Evolutionary conservation across 2,888 invertebrate species (phyloP).

Genomic region (Polydrusus pterygomalis): DNA sequence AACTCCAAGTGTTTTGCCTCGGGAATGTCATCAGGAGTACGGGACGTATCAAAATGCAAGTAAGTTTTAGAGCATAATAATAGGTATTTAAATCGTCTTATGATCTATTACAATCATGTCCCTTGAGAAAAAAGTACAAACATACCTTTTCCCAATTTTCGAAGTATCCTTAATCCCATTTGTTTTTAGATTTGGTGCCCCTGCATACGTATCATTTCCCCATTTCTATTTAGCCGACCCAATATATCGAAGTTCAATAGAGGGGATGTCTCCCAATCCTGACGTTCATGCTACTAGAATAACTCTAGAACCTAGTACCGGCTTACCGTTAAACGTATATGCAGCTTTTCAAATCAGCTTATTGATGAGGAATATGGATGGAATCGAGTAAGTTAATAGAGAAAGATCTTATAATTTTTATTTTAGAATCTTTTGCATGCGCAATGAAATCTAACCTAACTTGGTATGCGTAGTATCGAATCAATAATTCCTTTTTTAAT

Average conservation of each 20-base stretch:
- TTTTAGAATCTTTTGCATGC: too few relatives aligned
- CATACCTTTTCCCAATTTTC: background rate
- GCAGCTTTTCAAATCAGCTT: slow-evolving; percentile 88
- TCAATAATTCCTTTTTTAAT: too few relatives aligned
- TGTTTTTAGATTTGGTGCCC: slow-evolving; percentile 80
- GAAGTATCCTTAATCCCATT: too few relatives aligned
- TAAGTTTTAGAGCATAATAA: slow-evolving; percentile 57
- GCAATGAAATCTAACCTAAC: too few relatives aligned
- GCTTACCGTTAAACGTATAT: slow-evolving; percentile 83
- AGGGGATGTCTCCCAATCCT: slow-evolving; percentile 80
- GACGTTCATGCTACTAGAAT: slow-evolving; percentile 80
- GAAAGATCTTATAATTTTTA: background rate
- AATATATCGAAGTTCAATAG: slow-evolving; percentile 77
- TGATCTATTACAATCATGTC: too few relatives aligned
- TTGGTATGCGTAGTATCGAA: too few relatives aligned
- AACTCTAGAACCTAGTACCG: slow-evolving; percentile 83
- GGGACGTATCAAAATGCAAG: slow-evolving; percentile 82
- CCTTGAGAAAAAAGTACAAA: too few relatives aligned
- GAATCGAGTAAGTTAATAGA: slow-evolving; percentile 74
- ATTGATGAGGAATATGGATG: slow-evolving; percentile 73
- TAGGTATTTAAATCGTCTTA: too few relatives aligned
- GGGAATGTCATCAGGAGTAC: slow-evolving; percentile 75
- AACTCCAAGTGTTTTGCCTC: slow-evolving; percentile 79
- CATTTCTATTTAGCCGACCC: slow-evolving; percentile 87
- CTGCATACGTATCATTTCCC: slow-evolving; percentile 87